A percentile compares a stretch with the other conserved stretches of the same genome.
These are phyloP conservation scores for Drosophila virilis DNA, from an alignment of 1,140 invertebrate genomes.

Conservation along the genomic window DNA sequence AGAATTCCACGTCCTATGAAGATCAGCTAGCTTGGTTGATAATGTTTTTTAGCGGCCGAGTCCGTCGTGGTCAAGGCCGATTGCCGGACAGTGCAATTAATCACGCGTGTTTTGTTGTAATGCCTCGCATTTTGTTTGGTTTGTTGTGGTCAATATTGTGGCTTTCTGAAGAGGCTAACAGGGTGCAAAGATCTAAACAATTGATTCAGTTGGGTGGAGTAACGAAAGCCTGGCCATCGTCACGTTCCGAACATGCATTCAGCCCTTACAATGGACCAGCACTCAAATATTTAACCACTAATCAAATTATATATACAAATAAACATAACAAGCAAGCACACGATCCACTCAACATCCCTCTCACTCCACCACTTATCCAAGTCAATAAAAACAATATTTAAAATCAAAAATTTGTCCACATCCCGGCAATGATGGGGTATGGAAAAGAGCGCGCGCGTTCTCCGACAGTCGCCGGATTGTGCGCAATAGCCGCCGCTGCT, in stretches of 20 bases:
- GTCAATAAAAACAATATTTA: slow-evolving; percentile 71
- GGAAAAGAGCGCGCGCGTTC: slow-evolving; percentile 29
- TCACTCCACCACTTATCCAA: slow-evolving; percentile 43
- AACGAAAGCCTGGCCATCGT: slow-evolving; percentile 8
- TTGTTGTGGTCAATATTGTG: slow-evolving; percentile 77
- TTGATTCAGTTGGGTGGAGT: slow-evolving; percentile 8
- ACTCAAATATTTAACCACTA: slow-evolving; percentile 62
- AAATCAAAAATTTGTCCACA: slow-evolving; percentile 62
- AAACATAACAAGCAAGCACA: slow-evolving; percentile 60
- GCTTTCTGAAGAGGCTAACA: slow-evolving; percentile 44
- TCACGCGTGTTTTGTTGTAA: slow-evolving; percentile 42
- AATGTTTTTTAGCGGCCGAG: slow-evolving; percentile 44
- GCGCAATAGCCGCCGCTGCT: slow-evolving; percentile 28
- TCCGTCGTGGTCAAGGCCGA: slow-evolving; percentile 44
- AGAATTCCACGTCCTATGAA: slow-evolving; percentile 31
- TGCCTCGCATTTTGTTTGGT: slow-evolving; percentile 9
- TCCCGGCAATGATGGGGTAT: slow-evolving; percentile 1
- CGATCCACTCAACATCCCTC: slow-evolving; percentile 69
- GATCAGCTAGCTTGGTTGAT: slow-evolving; percentile 1
- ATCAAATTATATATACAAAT: slow-evolving; percentile 66
- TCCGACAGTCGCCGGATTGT: slow-evolving; percentile 21
- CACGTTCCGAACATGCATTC: not conserved
- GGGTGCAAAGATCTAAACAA: slow-evolving; percentile 11
- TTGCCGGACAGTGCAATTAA: slow-evolving; percentile 58
- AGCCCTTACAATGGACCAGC: slow-evolving; percentile 17